Evolutionary conservation across 2,113 vertebrate species (phyloP), one percentile per base, ranked within the genome.

Genomic region (Erinaceus europaeus): DNA sequence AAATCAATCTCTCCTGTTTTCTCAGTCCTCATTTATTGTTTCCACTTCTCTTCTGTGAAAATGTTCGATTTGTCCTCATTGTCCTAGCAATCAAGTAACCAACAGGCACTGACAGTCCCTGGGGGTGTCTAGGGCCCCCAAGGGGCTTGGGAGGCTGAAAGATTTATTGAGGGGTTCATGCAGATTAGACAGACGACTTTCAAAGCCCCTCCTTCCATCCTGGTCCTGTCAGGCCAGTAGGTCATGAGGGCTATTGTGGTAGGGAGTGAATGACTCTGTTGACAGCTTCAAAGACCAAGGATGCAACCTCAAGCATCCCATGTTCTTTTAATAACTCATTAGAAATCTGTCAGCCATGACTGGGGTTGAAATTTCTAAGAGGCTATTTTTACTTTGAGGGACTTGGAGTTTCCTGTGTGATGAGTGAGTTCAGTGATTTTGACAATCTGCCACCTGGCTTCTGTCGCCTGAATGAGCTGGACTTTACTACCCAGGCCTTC

Each of bases 321-420:
- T 78, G 53, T 80, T 90, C 73, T 91, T 82, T 81, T 81, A 94
- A 67, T 87, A 73, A 91, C 34, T 78, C 72, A 86, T 76, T 92
- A 88, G 76, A 88, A 80, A 88, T 83, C 83, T 88, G 68, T 91
- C 80, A 84, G 17, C 44, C 29, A 11, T 55, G 40, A n/a, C 25
- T 4, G 23, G 55, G 25, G 52, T 94, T 84, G 76, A 67, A 69
- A 71, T 85, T 36, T 71, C 91, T 81, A 5, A 50, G 71, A 90
- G 61, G 79, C 48, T 69, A 69, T 36, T 81, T 92, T 92, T 64
- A 91, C 64, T 78, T 81, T 65, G 17, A 59, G 74, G 62, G 42
- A 74, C 34, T 17, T 29, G 46, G 27, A 61, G 9, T 34, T 64
- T 79, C 53, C 46, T n/a, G 34, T 29, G n/a, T 57, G 82, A 32